Percentiles rank a stretch among this genome's conserved stretches.
phyloP scores from a whole-genome alignment of 2,888 invertebrate genomes.

The Euspilapteryx auroguttella region DNA sequence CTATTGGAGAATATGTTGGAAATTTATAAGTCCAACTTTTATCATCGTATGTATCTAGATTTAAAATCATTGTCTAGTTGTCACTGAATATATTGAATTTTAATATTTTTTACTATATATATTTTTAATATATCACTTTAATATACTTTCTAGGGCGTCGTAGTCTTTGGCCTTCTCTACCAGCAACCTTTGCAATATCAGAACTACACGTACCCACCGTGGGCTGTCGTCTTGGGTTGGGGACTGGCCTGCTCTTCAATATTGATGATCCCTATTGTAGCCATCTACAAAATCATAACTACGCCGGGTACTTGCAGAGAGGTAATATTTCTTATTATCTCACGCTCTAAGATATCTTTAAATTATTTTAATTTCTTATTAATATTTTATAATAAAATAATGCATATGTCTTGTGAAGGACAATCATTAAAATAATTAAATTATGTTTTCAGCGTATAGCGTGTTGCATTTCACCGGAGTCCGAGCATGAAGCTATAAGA shows the following conservation, averaged over 20 bases:
- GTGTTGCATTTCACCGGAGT: slow-evolving; percentile 66
- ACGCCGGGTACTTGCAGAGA: slow-evolving; percentile 69
- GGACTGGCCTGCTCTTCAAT: slow-evolving; percentile 73
- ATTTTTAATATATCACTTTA: background rate
- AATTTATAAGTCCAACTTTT: slow-evolving; percentile 78
- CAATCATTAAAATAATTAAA: background rate
- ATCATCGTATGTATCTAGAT: slow-evolving; percentile 66
- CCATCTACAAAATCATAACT: slow-evolving; percentile 62
- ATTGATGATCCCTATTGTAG: slow-evolving; percentile 71
- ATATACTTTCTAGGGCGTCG: slow-evolving; percentile 55
- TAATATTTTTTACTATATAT: background rate
- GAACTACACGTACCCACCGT: slow-evolving; percentile 68
- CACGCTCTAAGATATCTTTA: background rate
- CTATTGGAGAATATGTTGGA: slow-evolving; percentile 87
- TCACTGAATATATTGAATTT: too few species aligned
- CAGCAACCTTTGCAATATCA: slow-evolving; percentile 69
- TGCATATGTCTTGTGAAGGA: background rate
- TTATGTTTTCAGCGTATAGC: slow-evolving; percentile 57
- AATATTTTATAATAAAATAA: too few species aligned
- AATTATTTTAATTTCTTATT: background rate
- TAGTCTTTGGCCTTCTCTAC: slow-evolving; percentile 66
- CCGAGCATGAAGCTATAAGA: slow-evolving; percentile 66
- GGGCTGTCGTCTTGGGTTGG: slow-evolving; percentile 75
- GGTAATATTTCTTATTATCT: slow-evolving; percentile 39
- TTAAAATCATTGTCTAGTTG: too few species aligned